Evolutionary conservation across 2,797 vertebrate genomes (phyloP).

Genomic region (Coilia nasus): DNA sequence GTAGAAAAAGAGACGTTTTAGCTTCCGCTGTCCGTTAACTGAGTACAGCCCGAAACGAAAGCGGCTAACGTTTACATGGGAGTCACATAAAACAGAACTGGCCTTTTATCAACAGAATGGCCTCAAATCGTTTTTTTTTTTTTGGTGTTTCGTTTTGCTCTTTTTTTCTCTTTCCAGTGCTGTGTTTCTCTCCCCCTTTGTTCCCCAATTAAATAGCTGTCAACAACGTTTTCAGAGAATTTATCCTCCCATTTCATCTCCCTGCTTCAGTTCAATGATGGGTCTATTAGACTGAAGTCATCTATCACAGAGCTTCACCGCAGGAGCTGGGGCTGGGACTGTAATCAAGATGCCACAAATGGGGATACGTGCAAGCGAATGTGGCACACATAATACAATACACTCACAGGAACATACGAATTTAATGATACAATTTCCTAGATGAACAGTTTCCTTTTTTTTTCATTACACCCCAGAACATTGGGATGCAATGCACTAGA

Average conservation of each 20-base stretch:
- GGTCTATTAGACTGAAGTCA: conserved; percentile 21
- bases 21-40: neutral
- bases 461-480: neutral
- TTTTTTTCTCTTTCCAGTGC: conserved; percentile 30
- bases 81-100: neutral
- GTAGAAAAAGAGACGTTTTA: neutral
- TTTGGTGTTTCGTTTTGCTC: neutral
- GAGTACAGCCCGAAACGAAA: conserved; percentile 6
- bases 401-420: neutral
- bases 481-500: neutral
- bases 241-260: conserved; percentile 44
- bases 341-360: neutral
- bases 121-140: neutral
- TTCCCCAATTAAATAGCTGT: conserved; percentile 43
- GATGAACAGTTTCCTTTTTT: neutral
- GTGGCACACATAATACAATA: neutral
- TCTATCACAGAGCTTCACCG: conserved; percentile 36
- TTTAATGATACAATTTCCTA: neutral
- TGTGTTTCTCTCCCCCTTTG: conserved; percentile 41
- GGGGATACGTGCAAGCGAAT: neutral
- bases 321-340: conserved; percentile 28
- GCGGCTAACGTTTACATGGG: conserved; percentile 5
- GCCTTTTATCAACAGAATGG: neutral
- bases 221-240: conserved; percentile 37
- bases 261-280: conserved; percentile 36